phyloP scores from a whole-genome alignment of 2,797 vertebrate species.

The Uromys caudimaculatus region DNA sequence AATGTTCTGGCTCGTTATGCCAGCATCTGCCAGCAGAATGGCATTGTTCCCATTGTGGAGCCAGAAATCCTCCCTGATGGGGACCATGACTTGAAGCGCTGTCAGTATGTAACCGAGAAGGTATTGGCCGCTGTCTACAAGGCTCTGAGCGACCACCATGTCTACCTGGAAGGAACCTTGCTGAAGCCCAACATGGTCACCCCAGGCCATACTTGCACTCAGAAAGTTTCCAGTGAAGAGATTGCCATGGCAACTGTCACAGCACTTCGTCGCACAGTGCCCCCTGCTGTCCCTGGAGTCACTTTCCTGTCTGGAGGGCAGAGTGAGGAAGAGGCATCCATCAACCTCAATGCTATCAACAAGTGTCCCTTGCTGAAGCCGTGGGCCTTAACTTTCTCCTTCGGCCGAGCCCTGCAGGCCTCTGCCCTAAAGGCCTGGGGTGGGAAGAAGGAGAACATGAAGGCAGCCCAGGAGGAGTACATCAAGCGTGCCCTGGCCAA shows the following conservation, averaged over 20 bases:
- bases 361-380: not conserved
- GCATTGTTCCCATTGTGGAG: constrained; percentile 95
- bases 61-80: constrained; percentile 95
- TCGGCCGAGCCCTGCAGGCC: not conserved
- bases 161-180: constrained; percentile 95
- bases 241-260: not conserved
- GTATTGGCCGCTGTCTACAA: constrained; percentile 94
- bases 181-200: constrained; percentile 97
- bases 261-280: not conserved
- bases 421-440: not conserved
- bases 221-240: constrained; percentile 64
- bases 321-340: not conserved
- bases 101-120: constrained; percentile 94
- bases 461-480: not conserved
- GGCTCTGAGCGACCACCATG: constrained; percentile 94
- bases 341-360: not conserved
- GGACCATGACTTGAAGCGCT: constrained; percentile 94
- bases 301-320: constrained; percentile 1
- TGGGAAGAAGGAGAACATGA: not conserved
- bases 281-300: not conserved
- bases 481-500: not conserved
- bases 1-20: constrained; percentile 95
- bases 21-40: constrained; percentile 96
- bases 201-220: constrained; percentile 92
- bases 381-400: not conserved